Evolutionary conservation across 2,797 vertebrate species (phyloP).

Genomic region (Pseudochirops corinnae): DNA sequence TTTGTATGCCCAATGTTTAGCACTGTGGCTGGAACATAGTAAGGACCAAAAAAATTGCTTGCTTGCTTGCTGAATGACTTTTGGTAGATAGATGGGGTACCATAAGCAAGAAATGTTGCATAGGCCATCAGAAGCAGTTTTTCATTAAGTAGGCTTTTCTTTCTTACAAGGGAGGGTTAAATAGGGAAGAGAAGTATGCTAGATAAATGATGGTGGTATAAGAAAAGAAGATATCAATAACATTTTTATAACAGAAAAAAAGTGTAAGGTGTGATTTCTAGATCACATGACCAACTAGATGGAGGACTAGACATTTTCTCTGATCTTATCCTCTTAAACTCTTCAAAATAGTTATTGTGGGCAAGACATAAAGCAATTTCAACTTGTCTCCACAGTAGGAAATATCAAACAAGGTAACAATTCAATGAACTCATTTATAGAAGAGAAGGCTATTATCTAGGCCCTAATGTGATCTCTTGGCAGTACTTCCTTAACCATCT

Average conservation of each 20-base stretch:
- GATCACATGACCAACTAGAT: not conserved
- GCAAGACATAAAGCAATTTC: not conserved
- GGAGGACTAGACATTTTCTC: not conserved
- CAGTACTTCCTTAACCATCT: not conserved
- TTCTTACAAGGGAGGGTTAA: not conserved
- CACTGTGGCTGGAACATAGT: too few relatives aligned
- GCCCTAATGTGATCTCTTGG: too few relatives aligned
- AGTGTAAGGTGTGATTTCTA: not conserved
- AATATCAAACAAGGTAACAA: not conserved
- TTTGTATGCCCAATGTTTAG: not conserved
- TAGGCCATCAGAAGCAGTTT: not conserved
- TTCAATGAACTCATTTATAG: not conserved
- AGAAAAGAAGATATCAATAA: not conserved
- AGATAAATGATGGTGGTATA: not conserved
- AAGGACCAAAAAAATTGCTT: not conserved
- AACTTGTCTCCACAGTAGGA: not conserved
- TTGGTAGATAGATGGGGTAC: not conserved
- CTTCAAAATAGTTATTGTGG: not conserved
- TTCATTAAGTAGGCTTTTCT: not conserved
- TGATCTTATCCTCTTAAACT: not conserved
- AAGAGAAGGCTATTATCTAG: not conserved
- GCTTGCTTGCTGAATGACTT: not conserved
- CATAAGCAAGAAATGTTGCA: not conserved
- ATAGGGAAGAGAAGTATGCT: not conserved
- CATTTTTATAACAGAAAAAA: not conserved